Evolutionary conservation across 2,113 vertebrate genomes (phyloP).

Genomic region (Myocastor coypus): DNA sequence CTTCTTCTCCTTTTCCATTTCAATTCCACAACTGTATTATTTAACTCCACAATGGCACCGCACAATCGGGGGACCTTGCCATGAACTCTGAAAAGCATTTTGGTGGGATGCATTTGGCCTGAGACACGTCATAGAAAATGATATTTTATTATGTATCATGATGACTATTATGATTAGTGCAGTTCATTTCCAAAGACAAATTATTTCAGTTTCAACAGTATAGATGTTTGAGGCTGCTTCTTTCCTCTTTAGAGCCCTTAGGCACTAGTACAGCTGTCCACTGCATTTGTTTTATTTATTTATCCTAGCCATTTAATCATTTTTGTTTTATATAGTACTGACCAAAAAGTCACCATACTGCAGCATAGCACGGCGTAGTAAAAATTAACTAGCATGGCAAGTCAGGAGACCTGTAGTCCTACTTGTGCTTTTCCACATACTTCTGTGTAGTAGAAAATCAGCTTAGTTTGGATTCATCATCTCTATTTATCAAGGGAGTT

Average conservation of each 20-base stretch:
- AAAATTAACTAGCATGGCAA: not conserved
- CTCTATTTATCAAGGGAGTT: not conserved
- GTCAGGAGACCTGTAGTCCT: not conserved
- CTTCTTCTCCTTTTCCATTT: constrained; percentile 24
- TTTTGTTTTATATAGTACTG: constrained; percentile 34
- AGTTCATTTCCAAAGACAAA: constrained; percentile 80
- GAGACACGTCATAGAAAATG: constrained; percentile 68
- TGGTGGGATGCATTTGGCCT: constrained; percentile 64
- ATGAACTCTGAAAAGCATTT: constrained; percentile 80
- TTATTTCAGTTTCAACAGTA: constrained; percentile 67
- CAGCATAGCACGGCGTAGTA: not conserved
- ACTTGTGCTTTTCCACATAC: not conserved
- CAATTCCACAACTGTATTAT: constrained; percentile 41
- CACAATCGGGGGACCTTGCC: constrained; percentile 4
- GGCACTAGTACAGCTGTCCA: constrained; percentile 69
- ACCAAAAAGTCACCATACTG: not conserved
- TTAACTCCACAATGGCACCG: constrained; percentile 30
- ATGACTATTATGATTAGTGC: constrained; percentile 75
- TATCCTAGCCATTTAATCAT: constrained; percentile 56
- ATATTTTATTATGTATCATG: constrained; percentile 71
- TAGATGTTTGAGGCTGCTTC: constrained; percentile 10
- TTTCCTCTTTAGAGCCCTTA: constrained; percentile 69
- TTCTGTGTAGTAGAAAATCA: not conserved
- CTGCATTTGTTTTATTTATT: constrained; percentile 74
- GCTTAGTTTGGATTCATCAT: not conserved